These are phyloP conservation scores for Zophobas atratus DNA, from an alignment of 1,140 invertebrate species.

Conservation along the genomic window DNA sequence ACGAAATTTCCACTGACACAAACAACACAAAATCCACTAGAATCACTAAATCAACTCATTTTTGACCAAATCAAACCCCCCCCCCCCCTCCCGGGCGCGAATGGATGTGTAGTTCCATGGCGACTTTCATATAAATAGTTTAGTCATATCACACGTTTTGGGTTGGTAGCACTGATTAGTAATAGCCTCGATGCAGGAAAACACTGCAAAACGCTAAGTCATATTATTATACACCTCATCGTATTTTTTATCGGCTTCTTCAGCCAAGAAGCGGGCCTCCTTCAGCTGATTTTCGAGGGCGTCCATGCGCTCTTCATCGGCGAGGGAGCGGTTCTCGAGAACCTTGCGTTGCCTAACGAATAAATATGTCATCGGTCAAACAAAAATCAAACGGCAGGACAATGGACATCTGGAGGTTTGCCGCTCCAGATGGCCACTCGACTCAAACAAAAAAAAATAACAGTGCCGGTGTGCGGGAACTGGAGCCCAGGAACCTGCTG, in stretches of 20 bases:
- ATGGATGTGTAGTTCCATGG: slow-evolving; percentile 51
- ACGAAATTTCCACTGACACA: slow-evolving; percentile 15
- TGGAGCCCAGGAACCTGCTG: not conserved
- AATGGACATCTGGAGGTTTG: not conserved
- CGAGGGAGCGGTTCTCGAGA: slow-evolving; percentile 99
- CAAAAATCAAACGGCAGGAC: not conserved
- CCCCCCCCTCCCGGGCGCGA: too few relatives aligned
- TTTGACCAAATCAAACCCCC: not conserved
- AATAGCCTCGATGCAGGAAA: slow-evolving; percentile 11
- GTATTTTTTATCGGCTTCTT: slow-evolving; percentile 99
- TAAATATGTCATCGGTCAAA: slow-evolving; percentile 30
- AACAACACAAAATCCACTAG: slow-evolving; percentile 29
- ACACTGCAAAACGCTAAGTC: slow-evolving; percentile 61
- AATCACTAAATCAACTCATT: slow-evolving; percentile 17
- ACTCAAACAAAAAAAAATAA: slow-evolving; percentile 25
- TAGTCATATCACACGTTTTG: slow-evolving; percentile 7
- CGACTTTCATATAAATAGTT: slow-evolving; percentile 11
- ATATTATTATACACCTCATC: slow-evolving; percentile 90
- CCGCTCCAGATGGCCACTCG: not conserved
- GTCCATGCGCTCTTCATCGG: slow-evolving; percentile 99
- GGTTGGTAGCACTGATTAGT: slow-evolving; percentile 37
- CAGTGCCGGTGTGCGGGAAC: not conserved
- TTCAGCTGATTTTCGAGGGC: slow-evolving; percentile 99
- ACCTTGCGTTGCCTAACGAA: slow-evolving; percentile 85
- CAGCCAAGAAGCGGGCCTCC: slow-evolving; percentile 99